Conservation (phyloP, 2,888 invertebrate genomes). For the Macropis europaea region DNA sequence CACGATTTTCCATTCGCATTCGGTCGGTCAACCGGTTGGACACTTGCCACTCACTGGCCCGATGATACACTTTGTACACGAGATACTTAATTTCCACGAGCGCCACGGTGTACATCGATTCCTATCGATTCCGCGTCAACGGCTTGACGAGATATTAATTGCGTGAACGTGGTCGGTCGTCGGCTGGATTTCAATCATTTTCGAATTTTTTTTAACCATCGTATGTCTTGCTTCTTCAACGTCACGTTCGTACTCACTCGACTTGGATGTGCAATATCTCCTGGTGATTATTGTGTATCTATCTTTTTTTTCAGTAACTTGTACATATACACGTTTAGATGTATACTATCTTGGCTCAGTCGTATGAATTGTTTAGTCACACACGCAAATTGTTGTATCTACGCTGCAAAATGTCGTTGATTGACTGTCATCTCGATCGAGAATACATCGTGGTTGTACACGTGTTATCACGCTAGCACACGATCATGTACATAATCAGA, state of each 20-base stretch:
- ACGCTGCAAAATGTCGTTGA: not conserved
- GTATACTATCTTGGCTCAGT: too few species aligned
- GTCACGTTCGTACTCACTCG: too few species aligned
- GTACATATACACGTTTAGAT: too few species aligned
- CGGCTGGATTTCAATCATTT: too few species aligned
- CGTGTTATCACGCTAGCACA: not conserved
- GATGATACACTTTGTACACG: constrained; percentile 16
- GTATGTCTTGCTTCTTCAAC: too few species aligned
- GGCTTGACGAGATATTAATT: not conserved
- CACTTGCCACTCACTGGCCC: constrained; percentile 29
- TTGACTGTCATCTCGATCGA: constrained; percentile 2
- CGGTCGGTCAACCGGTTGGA: constrained; percentile 29
- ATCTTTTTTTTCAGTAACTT: too few species aligned
- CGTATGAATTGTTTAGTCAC: not conserved
- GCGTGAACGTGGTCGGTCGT: not conserved
- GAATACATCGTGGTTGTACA: constrained; percentile 25
- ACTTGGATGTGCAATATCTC: too few species aligned
- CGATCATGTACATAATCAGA: constrained; percentile 8
- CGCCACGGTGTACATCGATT: constrained; percentile 51
- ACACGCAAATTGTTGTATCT: not conserved
- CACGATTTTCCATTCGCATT: constrained; percentile 32
- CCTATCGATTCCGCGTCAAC: not conserved
- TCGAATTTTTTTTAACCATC: too few species aligned
- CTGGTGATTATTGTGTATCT: too few species aligned
- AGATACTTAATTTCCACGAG: constrained; percentile 30